A percentile compares a stretch with the other conserved stretches of the same genome.
Evolutionary conservation across 2,888 invertebrate species (phyloP).

Genomic region (Aricia artaxerxes): DNA sequence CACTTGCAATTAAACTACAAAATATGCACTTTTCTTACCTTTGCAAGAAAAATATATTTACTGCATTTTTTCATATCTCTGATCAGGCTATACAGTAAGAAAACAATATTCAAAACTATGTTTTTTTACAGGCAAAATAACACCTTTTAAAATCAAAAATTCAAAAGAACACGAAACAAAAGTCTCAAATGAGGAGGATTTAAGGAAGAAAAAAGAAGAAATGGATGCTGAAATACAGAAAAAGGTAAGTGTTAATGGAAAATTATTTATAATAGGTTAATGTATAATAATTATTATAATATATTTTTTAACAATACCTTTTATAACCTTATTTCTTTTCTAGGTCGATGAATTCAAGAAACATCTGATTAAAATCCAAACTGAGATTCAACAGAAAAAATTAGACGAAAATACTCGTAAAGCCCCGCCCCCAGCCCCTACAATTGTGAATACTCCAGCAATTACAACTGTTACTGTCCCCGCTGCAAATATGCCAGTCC

Average conservation of each 20-base stretch:
- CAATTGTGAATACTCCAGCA: background rate
- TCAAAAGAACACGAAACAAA: background rate
- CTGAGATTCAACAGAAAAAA: background rate
- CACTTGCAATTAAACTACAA: too few species aligned
- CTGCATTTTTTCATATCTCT: background rate
- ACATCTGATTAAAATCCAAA: constrained; percentile 2
- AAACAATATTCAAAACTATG: background rate
- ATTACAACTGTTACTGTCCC: background rate
- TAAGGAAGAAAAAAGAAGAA: background rate
- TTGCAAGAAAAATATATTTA: background rate
- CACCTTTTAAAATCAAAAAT: constrained; percentile 16
- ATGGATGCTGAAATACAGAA: constrained; percentile 8
- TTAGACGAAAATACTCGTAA: background rate
- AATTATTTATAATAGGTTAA: background rate
- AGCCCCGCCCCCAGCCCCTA: background rate
- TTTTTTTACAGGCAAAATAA: constrained; percentile 12
- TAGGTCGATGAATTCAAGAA: constrained; percentile 15
- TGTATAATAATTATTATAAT: background rate
- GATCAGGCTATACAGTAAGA: background rate
- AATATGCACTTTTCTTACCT: too few species aligned
- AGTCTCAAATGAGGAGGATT: background rate
- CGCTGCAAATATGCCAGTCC: background rate
- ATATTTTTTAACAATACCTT: background rate
- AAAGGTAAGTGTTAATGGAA: background rate
- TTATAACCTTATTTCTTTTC: background rate